Percentiles rank a stretch among this genome's conserved stretches.
phyloP scores from a whole-genome alignment of 2,113 vertebrate species.

The Anhinga rufa region DNA sequence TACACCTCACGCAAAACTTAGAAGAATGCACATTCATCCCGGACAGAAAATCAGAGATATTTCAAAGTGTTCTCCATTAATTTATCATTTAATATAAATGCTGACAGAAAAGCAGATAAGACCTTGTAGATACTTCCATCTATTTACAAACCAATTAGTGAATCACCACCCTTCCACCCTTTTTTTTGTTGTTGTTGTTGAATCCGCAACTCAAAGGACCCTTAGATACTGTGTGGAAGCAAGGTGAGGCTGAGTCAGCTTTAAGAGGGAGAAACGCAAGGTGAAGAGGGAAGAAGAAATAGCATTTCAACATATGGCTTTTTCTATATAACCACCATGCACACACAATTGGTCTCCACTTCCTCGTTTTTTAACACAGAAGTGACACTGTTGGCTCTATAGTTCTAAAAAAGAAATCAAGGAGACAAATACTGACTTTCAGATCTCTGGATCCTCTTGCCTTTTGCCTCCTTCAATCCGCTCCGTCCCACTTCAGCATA shows the following conservation, averaged over 20 bases:
- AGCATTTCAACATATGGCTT: slow-evolving; percentile 34
- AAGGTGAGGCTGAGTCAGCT: slow-evolving; percentile 48
- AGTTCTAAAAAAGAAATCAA: background rate
- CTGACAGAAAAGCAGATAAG: slow-evolving; percentile 71
- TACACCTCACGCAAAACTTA: background rate
- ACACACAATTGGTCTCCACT: background rate
- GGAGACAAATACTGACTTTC: background rate
- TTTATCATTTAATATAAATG: slow-evolving; percentile 77
- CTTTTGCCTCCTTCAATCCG: background rate
- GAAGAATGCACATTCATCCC: background rate
- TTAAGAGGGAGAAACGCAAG: slow-evolving; percentile 7
- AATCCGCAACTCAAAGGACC: slow-evolving; percentile 54
- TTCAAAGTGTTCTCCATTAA: slow-evolving; percentile 47
- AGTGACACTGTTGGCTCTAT: background rate
- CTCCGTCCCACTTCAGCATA: background rate
- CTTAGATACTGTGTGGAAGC: slow-evolving; percentile 39
- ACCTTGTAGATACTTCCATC: slow-evolving; percentile 60
- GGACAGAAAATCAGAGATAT: slow-evolving; percentile 20
- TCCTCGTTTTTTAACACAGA: background rate
- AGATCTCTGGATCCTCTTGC: background rate
- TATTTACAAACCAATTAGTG: slow-evolving; percentile 69
- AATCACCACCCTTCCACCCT: slow-evolving; percentile 45
- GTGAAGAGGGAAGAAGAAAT: background rate
- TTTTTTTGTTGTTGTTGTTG: slow-evolving; percentile 39
- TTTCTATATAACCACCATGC: slow-evolving; percentile 28